Evolutionary conservation across 1,140 invertebrate species (phyloP).

Genomic region (Liolophura sinensis): DNA sequence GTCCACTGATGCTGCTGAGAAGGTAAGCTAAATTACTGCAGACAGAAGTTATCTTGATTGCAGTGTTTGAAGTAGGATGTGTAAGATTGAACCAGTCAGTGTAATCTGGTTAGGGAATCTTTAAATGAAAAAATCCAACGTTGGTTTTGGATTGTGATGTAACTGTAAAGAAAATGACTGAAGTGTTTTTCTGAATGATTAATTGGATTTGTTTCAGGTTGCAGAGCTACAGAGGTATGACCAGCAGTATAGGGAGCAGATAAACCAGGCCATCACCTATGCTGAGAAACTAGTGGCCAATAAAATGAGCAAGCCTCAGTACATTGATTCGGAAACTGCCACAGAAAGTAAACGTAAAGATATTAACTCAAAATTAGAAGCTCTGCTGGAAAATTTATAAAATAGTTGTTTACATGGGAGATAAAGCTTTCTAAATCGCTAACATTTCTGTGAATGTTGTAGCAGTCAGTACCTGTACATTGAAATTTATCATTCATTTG

Average conservation of each 20-base stretch:
- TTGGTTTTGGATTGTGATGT: no score
- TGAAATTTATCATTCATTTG: no score
- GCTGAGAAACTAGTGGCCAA: constrained; percentile 71
- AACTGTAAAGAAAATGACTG: no score
- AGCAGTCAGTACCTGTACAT: no score
- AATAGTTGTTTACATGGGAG: no score
- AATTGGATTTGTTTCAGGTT: constrained; percentile 54
- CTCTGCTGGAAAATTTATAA: constrained; percentile 19
- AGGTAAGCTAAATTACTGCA: constrained; percentile 40
- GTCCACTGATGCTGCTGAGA: constrained; percentile 68
- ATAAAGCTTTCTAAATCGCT: no score
- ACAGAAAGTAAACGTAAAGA: constrained; percentile 71
- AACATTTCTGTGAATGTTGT: no score
- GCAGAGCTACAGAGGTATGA: constrained; percentile 70
- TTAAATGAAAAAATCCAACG: no score
- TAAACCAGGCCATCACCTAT: constrained; percentile 38
- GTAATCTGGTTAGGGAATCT: no score
- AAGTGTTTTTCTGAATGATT: no score
- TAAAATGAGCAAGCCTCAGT: constrained; percentile 69
- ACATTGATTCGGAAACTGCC: constrained; percentile 67
- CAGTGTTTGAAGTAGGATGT: neutral
- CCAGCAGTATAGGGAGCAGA: constrained; percentile 57
- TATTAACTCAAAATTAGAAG: constrained; percentile 69
- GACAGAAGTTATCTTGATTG: neutral
- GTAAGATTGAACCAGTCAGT: neutral